A percentile compares a stretch with the other conserved stretches of the same genome.
Evolutionary conservation across 1,140 invertebrate genomes (phyloP).

Genomic region (Trachymyrmex septentrionalis): DNA sequence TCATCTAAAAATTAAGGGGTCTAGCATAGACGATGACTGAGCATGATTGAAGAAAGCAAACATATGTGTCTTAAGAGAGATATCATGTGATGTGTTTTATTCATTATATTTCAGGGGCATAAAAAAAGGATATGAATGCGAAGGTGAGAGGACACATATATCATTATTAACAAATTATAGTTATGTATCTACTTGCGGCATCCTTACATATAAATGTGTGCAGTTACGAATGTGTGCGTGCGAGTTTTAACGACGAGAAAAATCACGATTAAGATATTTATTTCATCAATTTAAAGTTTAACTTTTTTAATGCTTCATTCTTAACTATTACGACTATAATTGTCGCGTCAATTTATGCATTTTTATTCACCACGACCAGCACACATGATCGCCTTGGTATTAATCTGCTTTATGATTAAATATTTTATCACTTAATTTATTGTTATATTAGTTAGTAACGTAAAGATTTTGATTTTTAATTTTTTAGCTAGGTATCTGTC

Average conservation of each 20-base stretch:
- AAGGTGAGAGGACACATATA: slow-evolving; percentile 93
- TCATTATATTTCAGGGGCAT: slow-evolving; percentile 92
- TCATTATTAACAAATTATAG: slow-evolving; percentile 85
- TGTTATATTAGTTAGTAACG: background rate
- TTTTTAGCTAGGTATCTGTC: background rate
- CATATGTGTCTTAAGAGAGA: slow-evolving; percentile 83
- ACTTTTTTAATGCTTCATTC: background rate
- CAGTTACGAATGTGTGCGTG: slow-evolving; percentile 61
- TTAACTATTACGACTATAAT: background rate
- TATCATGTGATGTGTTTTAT: slow-evolving; percentile 87
- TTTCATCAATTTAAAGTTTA: slow-evolving; percentile 22
- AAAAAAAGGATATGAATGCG: slow-evolving; percentile 93
- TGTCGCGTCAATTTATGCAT: slow-evolving; percentile 42
- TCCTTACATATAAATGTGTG: slow-evolving; percentile 73
- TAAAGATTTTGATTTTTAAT: background rate
- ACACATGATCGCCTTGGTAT: background rate
- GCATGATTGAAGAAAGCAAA: slow-evolving; percentile 78
- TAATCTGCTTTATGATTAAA: background rate
- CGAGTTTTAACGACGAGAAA: slow-evolving; percentile 45
- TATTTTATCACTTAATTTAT: background rate
- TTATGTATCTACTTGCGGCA: slow-evolving; percentile 82
- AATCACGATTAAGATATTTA: slow-evolving; percentile 45
- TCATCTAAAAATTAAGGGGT: slow-evolving; percentile 30
- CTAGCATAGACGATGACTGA: slow-evolving; percentile 65
- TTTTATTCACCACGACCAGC: background rate